Conservation (phyloP, 2,797 vertebrate genomes). For the Rhadinocentrus ornatus region DNA sequence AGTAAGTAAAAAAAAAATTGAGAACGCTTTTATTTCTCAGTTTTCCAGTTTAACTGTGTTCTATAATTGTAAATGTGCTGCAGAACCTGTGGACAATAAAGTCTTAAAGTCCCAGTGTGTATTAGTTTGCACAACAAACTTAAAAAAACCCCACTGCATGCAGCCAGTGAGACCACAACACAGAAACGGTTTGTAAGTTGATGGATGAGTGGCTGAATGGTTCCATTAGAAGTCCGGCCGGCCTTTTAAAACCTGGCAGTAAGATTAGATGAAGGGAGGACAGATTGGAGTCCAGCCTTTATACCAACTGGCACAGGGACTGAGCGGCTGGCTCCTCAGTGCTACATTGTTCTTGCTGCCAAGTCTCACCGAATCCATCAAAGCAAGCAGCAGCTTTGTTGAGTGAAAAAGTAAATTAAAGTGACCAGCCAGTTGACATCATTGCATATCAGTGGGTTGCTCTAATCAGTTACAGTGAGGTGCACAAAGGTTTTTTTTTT, state of each 20-base stretch:
- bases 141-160: conserved; percentile 16
- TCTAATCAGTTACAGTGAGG: conserved; percentile 22
- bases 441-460: conserved; percentile 24
- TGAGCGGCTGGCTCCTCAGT: conserved; percentile 47
- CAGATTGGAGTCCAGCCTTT: conserved; percentile 66
- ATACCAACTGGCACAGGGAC: conserved; percentile 58
- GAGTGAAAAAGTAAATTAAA: conserved; percentile 17
- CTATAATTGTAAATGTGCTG: conserved; percentile 8
- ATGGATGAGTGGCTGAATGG: conserved; percentile 54
- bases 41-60: conserved; percentile 28
- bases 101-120: conserved; percentile 18
- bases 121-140: conserved; percentile 25
- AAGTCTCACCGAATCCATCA: conserved; percentile 56
- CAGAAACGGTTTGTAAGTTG: conserved; percentile 59
- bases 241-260: conserved; percentile 67
- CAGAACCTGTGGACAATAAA: conserved; percentile 27
- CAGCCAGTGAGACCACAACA: conserved; percentile 32
- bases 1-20: not conserved
- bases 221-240: conserved; percentile 60
- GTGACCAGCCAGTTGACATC: conserved; percentile 28
- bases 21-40: not conserved
- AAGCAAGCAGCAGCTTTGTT: conserved; percentile 48
- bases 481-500: not conserved
- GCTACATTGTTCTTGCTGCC: conserved; percentile 58
- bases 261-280: conserved; percentile 55